phyloP scores from a whole-genome alignment of 2,888 invertebrate genomes.

The Ctena decussata region DNA sequence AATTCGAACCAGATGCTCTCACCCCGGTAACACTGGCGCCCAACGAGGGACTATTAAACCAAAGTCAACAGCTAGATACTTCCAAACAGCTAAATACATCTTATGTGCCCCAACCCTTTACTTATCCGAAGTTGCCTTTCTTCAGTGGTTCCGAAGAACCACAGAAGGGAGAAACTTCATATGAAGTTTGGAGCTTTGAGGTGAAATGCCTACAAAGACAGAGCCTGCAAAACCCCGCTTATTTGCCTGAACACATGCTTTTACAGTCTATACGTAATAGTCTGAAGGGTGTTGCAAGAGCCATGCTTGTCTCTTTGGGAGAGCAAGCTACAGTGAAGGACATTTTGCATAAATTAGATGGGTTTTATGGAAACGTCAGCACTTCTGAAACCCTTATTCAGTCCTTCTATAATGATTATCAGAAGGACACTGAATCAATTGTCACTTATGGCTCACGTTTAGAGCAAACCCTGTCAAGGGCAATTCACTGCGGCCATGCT shows the following conservation, averaged over 20 bases:
- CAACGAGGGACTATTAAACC: neutral
- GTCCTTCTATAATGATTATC: neutral
- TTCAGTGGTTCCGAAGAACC: neutral
- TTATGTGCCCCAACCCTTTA: neutral
- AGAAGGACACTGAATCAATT: neutral
- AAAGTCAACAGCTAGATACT: neutral
- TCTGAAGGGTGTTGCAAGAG: neutral
- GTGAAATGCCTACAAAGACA: neutral
- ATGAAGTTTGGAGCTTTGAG: neutral
- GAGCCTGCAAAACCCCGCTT: neutral
- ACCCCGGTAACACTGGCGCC: neutral
- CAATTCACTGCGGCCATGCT: neutral
- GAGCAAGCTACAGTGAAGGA: neutral
- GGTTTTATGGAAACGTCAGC: neutral
- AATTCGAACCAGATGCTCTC: no score
- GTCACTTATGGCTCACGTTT: neutral
- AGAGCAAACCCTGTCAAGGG: neutral
- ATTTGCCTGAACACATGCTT: neutral
- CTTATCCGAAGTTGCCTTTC: neutral
- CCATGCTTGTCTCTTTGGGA: neutral
- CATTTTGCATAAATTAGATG: neutral
- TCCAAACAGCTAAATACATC: neutral
- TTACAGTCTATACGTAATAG: neutral
- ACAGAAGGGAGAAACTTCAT: neutral
- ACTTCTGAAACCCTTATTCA: neutral